These are phyloP conservation scores for Nasonia oneida DNA, from an alignment of 2,888 invertebrate genomes.

Conservation along the genomic window DNA sequence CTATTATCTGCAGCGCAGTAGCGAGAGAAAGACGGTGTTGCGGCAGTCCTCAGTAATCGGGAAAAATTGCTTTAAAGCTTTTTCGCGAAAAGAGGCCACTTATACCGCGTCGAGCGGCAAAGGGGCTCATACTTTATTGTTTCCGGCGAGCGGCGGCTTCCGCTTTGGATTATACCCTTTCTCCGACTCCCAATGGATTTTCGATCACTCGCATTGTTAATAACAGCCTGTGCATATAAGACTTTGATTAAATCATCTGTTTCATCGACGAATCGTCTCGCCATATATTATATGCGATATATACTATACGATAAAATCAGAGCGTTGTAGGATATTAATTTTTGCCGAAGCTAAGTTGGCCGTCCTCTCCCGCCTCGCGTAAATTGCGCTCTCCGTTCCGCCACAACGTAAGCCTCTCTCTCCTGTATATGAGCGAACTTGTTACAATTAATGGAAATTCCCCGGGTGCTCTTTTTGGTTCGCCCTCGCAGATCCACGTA, in stretches of 20 bases:
- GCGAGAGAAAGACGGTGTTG: not conserved
- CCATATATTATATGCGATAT: not conserved
- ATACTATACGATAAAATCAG: not conserved
- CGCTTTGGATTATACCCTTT: not conserved
- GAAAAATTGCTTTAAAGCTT: constrained; percentile 70
- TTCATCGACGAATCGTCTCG: not conserved
- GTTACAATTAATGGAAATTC: constrained; percentile 71
- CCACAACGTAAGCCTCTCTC: constrained; percentile 68
- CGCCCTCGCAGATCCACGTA: constrained; percentile 30
- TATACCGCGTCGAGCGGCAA: not conserved
- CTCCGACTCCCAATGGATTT: not conserved
- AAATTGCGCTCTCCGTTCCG: constrained; percentile 66
- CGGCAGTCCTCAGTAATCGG: constrained; percentile 63
- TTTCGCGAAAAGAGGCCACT: constrained; percentile 11
- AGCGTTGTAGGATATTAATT: not conserved
- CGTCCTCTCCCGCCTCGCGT: constrained; percentile 52
- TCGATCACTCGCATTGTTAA: not conserved
- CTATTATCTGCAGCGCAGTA: constrained; percentile 68
- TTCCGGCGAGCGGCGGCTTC: not conserved
- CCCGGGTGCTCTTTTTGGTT: constrained; percentile 62
- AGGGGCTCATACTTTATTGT: constrained; percentile 26
- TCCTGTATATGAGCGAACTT: constrained; percentile 65
- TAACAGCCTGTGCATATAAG: not conserved
- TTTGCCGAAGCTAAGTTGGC: constrained; percentile 69
- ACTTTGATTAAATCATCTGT: not conserved